phyloP scores from a whole-genome alignment of 2,888 invertebrate genomes.

The Theretra japonica region DNA sequence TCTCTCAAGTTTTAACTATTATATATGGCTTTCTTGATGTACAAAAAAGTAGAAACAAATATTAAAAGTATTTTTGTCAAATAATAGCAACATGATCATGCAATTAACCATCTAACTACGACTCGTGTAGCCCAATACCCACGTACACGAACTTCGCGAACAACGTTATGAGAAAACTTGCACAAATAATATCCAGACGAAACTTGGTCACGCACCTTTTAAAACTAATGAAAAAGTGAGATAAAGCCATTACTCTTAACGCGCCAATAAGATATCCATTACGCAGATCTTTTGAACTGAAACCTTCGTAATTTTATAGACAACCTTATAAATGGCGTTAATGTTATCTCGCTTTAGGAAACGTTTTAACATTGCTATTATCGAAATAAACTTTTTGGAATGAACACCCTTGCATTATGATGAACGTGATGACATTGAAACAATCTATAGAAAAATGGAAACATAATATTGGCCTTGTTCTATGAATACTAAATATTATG shows the following conservation, averaged over 20 bases:
- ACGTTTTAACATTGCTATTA: too few species aligned
- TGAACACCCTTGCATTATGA: too few species aligned
- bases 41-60: too few species aligned
- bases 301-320: too few species aligned
- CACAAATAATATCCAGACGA: constrained; percentile 4
- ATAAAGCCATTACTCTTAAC: neutral
- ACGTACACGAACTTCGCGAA: neutral
- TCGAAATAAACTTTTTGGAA: too few species aligned
- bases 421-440: too few species aligned
- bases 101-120: neutral
- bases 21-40: too few species aligned
- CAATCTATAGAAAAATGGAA: too few species aligned
- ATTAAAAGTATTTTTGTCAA: neutral
- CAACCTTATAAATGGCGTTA: neutral
- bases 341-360: neutral
- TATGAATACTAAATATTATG: too few species aligned
- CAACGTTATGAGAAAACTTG: constrained; percentile 18
- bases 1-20: too few species aligned
- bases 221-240: neutral
- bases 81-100: neutral
- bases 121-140: neutral
- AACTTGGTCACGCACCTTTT: constrained; percentile 4
- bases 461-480: too few species aligned
- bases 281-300: constrained; percentile 5
- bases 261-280: neutral